Base-by-base conservation (phyloP, 1,140 invertebrate genomes). In the Argopecten irradians region DNA sequence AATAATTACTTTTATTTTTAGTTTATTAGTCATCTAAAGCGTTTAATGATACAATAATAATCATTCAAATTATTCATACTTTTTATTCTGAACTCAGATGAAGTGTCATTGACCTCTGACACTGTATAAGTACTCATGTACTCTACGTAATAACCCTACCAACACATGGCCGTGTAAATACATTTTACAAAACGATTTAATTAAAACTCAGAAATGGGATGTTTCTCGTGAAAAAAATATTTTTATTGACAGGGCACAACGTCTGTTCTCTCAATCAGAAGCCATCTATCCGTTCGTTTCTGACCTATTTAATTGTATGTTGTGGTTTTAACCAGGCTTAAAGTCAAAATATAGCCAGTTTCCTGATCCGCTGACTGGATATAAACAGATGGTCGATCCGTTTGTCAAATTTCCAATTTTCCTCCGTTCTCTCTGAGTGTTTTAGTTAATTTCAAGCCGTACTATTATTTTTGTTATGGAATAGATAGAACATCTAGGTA, bases 321-420 rank as follows among this genome's bases (percentile, higher is more conserved):
- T n/a, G n/a, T 28, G 55, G 55, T 71, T 71, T 71, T 28, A 39
- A 46, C 43, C 43, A 46, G 3, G 43, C 14, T 14, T 46, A 46
- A 46, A 46, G 9, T 46, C 43, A 46, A 46, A 46, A 46, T 46
- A 46, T n/a, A 71, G 22, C n/a, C 22, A 28, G 8, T 71, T 71
- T 71, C 55, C 55, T 28, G 55, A n/a, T n/a, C 55, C 13, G 55
- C n/a, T 71, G 55, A 71, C 28, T 28, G 55, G 55, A 11, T 28
- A 28, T 28, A 71, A n/a, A 71, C 55, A 71, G 19, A 71, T 71
- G 55, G 22, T n/a, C n/a, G 2, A 28, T 71, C 55, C 55, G 55
- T 71, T 71, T 71, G 55, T 71, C 55, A 71, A 71, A 71, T 28
- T 71, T 71, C 55, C 55, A 71, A 71, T 71, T 71, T 71, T 71